Conservation (phyloP, 2,797 vertebrate species). For the Zenarchopterus dispar region DNA sequence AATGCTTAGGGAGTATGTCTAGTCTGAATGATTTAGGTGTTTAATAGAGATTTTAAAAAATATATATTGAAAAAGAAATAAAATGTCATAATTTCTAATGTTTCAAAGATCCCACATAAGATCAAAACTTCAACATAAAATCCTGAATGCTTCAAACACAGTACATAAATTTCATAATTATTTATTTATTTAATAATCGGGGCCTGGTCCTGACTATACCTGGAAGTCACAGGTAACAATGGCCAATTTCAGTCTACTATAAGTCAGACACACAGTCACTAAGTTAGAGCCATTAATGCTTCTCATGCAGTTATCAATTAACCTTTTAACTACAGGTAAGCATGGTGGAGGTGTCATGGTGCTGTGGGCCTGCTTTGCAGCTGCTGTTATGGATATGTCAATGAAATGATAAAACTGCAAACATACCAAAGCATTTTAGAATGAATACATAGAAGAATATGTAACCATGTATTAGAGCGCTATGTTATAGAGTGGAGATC, state of each 20-base stretch:
- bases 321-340: background rate
- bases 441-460: too few species aligned
- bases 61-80: too few species aligned
- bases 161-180: too few species aligned
- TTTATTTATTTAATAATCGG: too few species aligned
- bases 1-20: too few species aligned
- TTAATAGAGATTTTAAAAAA: too few species aligned
- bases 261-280: background rate
- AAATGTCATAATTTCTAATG: too few species aligned
- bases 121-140: too few species aligned
- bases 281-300: slow-evolving; percentile 5
- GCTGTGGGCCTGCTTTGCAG: background rate
- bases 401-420: background rate
- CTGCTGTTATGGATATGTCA: background rate
- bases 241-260: slow-evolving; percentile 8
- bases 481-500: background rate
- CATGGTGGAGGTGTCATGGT: background rate
- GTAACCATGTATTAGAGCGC: background rate
- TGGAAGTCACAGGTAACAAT: background rate
- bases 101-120: too few species aligned
- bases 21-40: too few species aligned
- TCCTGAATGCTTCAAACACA: too few species aligned
- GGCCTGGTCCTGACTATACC: too few species aligned
- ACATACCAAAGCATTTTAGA: background rate
- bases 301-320: background rate